Base-by-base conservation (phyloP, 2,888 invertebrate genomes). In the Aricia artaxerxes region DNA sequence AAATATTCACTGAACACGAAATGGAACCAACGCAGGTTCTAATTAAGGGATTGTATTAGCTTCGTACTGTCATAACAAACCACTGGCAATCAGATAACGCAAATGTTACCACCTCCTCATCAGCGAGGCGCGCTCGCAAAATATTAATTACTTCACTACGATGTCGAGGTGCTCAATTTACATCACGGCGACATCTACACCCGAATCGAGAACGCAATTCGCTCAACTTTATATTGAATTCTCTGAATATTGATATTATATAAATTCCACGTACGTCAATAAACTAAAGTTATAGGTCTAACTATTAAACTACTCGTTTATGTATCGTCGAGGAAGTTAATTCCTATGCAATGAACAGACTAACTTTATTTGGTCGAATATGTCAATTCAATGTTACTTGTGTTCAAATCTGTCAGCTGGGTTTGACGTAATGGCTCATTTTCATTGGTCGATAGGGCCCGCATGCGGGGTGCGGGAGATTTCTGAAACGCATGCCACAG, bases 1-100 rank as follows among this genome's bases (percentile, higher is more conserved):
- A 49, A 49, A 49, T 11, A 49, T 73, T 44, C 7, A 73, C 24
- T 73, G 24, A 73, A 44, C 44, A 35, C 11, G 57, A 31, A 49
- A 53, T 49, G 49, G 31, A 53, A 57, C 11, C 13, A 35, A 35
- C 31, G 35, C 35, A 35, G 76, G 81, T 78, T 78, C 35, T 73
- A 77, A 81, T 79, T 79, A 78, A 73, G 73, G 72, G 35, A 80
- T 77, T 77, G 78, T 78, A 79, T 79, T 78, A 80, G 72, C 77
- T 40, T 77, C 24, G 60, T 76, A 76, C 64, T 73, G 77, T 79
- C 77, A 49, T 53, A 61, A 77, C 72, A 78, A 77, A 72, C 73
- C 77, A 44, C 79, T 60, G 38, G 77, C 79, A 77, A 79, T 79
- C 79, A 73, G 77, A 73, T 79, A 79, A 79, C 77, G 77, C 49